These are phyloP conservation scores for Diloba caeruleocephala DNA, from an alignment of 2,888 invertebrate species.

Conservation along the genomic window DNA sequence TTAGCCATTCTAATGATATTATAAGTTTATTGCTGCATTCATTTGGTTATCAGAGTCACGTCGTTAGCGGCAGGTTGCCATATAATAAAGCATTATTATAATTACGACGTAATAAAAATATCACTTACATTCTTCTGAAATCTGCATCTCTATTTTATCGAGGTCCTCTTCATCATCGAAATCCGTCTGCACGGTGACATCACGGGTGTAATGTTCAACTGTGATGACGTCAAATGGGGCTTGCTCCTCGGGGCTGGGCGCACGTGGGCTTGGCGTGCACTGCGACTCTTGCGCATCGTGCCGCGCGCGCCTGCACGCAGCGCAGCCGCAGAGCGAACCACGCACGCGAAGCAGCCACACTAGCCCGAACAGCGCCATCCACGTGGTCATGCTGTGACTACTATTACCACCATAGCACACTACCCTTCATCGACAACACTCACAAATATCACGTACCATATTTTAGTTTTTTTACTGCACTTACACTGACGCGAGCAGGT, in stretches of 20 bases:
- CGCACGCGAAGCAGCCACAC: conserved; percentile 95
- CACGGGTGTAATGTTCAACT: conserved; percentile 82
- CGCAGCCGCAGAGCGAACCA: conserved; percentile 93
- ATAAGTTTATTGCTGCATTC: too few species aligned
- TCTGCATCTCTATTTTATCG: conserved; percentile 84
- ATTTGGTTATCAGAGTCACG: too few species aligned
- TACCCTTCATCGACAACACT: conserved; percentile 66
- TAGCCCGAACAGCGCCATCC: conserved; percentile 96
- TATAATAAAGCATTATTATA: background rate
- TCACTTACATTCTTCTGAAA: conserved; percentile 83
- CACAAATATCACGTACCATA: conserved; percentile 3
- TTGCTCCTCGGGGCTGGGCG: conserved; percentile 69
- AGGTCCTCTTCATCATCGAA: conserved; percentile 85
- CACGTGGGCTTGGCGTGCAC: conserved; percentile 66
- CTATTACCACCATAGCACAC: conserved; percentile 54
- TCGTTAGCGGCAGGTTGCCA: too few species aligned
- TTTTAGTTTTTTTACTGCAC: conserved; percentile 7
- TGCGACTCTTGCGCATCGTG: conserved; percentile 70
- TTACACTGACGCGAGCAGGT: background rate
- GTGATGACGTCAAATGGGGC: conserved; percentile 84
- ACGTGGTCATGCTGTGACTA: conserved; percentile 87
- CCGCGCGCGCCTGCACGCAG: conserved; percentile 90
- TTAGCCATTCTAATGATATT: too few species aligned
- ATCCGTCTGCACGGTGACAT: conserved; percentile 87
- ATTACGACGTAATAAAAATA: background rate